Conservation (phyloP, 2,797 vertebrate genomes). For the Chlorospingus flavigularis region DNA sequence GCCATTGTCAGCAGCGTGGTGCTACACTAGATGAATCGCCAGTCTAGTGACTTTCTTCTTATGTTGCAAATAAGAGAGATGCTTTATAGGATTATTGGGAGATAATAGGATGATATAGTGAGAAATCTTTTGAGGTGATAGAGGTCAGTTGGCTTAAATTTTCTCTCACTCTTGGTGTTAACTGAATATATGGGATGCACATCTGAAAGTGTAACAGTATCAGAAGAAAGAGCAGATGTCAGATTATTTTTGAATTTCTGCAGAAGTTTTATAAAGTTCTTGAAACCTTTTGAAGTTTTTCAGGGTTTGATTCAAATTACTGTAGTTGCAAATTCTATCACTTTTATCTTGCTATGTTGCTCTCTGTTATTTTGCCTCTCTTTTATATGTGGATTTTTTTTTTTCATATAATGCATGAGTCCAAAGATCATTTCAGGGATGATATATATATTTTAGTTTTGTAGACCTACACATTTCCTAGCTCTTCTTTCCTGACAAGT, state of each 20-base stretch:
- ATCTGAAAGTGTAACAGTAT: not conserved
- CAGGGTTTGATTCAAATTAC: constrained; percentile 23
- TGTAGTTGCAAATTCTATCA: not conserved
- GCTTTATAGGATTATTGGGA: constrained; percentile 24
- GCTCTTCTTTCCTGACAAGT: not conserved
- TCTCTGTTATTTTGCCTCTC: constrained; percentile 7
- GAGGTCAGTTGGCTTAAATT: constrained; percentile 36
- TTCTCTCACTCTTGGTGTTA: constrained; percentile 10
- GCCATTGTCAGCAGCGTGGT: not conserved
- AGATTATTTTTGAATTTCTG: constrained; percentile 38
- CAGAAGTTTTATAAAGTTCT: constrained; percentile 1
- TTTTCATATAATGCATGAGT: not conserved
- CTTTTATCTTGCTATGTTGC: constrained; percentile 7
- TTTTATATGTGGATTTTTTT: not conserved
- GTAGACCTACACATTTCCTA: not conserved
- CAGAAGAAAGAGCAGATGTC: constrained; percentile 15
- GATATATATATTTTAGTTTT: not conserved
- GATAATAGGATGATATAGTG: constrained; percentile 23
- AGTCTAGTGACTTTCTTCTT: not conserved
- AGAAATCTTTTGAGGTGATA: not conserved
- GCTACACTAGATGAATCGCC: not conserved
- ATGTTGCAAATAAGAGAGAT: constrained; percentile 23
- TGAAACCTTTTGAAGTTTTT: constrained; percentile 37
- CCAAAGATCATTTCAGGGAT: not conserved
- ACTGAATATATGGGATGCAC: not conserved